A percentile compares a stretch with the other conserved stretches of the same genome.
These are phyloP conservation scores for Conomelus anceps DNA, from an alignment of 2,888 invertebrate genomes.

Conservation along the genomic window DNA sequence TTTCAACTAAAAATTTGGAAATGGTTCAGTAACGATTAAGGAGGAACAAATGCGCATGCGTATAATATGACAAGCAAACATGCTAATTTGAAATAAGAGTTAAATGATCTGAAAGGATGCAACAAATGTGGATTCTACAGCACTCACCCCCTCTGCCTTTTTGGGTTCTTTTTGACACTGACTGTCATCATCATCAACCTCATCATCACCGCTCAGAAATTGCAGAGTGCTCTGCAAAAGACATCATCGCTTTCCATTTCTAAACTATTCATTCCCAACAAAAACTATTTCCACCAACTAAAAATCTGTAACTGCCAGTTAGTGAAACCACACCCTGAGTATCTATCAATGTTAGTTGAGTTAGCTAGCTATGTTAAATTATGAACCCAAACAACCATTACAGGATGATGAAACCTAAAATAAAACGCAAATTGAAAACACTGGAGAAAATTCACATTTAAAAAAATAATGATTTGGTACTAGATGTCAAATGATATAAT, in stretches of 20 bases:
- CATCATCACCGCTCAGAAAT: slow-evolving; percentile 13
- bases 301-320: too few species aligned
- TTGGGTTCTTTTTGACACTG: not conserved
- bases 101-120: too few species aligned
- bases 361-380: too few species aligned
- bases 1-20: not conserved
- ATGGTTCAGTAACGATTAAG: not conserved
- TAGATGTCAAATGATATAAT: too few species aligned
- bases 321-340: not conserved
- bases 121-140: not conserved
- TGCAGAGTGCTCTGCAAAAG: slow-evolving; percentile 24
- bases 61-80: not conserved
- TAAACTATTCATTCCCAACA: not conserved
- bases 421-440: too few species aligned
- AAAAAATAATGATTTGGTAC: too few species aligned
- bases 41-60: too few species aligned
- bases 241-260: slow-evolving; percentile 2
- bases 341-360: not conserved
- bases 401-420: too few species aligned
- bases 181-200: not conserved
- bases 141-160: slow-evolving; percentile 16
- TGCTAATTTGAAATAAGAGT: not conserved
- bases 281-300: not conserved
- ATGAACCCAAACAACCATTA: too few species aligned
- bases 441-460: too few species aligned